Evolutionary conservation across 2,797 vertebrate species (phyloP), one percentile per base, ranked within the genome.

Genomic region (Heliangelus exortis): DNA sequence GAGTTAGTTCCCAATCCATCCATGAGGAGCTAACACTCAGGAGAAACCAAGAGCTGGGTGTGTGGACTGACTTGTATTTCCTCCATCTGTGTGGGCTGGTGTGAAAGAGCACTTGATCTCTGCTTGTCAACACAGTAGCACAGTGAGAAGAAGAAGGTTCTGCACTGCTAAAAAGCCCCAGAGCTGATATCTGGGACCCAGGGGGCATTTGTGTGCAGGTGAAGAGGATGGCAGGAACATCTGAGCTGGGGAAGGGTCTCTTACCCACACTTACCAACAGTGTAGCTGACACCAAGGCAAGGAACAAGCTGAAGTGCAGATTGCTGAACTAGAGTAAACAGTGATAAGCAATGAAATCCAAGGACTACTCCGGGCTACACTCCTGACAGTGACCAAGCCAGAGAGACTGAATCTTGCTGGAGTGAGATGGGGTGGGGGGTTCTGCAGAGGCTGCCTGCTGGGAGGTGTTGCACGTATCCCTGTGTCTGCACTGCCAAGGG

Each of bases 21-120:
- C 19, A 2, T 23, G 41, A 90, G 58, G 63, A 71, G 9, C 4
- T 8, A 7, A 41, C 1, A 1, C 22, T 33, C 0, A 0, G 17
- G 10, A 39, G 19, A 3, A 87, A 33, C 43, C 0, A 0, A 65
- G 22, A 0, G 0, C 10, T 63, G 26, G 3, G 3, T 63, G 23
- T 18, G 12, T 51, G 54, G 31, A 51, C 25, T 83, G 45, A 17
- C n/a, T 76, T 76, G 19, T 63, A 25, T 88, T 94, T 94, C n/a
- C 7, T 72, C 22, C 13, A 2, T 63, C 57, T 57, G 2, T 8
- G 8, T 68, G 36, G 50, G 33, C 10, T 63, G 63, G 7, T 7
- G 9, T n/a, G 28, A 69, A 72, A 50, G 36, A 82, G 4, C 0
- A 0, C 28, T 67, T 72, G 58, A 11, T 50, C 25, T 89, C 48